Conservation (phyloP, 2,888 invertebrate genomes). For the Noctua janthina region DNA sequence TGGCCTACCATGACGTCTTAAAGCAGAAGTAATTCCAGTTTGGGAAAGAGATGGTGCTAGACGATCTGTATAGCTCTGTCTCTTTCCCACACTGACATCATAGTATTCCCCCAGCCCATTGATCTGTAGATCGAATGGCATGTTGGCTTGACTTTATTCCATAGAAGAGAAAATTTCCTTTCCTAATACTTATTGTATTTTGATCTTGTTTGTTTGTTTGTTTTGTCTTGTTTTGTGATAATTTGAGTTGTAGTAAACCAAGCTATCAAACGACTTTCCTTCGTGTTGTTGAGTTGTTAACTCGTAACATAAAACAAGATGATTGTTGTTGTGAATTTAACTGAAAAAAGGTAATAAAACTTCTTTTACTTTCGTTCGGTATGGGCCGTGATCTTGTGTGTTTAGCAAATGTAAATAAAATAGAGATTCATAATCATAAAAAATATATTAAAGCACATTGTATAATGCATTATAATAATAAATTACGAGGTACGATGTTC, state of each 20-base stretch:
- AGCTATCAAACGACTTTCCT: background rate
- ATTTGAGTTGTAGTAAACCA: background rate
- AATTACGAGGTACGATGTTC: background rate
- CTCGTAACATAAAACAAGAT: conserved; percentile 1
- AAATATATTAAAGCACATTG: background rate
- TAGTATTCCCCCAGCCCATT: no score
- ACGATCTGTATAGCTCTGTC: no score
- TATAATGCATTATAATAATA: background rate
- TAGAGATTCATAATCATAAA: background rate
- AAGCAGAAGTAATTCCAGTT: no score
- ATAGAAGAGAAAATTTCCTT: no score
- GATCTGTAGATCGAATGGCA: no score
- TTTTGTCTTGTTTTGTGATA: no score
- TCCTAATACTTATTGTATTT: background rate
- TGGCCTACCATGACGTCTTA: no score
- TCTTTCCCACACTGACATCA: no score
- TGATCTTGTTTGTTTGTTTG: background rate
- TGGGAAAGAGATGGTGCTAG: no score
- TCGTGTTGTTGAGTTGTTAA: background rate
- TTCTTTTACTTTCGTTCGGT: background rate
- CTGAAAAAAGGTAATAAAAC: conserved; percentile 3
- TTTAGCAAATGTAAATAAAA: background rate
- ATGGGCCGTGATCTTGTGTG: background rate
- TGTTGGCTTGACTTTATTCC: no score
- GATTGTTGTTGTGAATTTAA: background rate